Base-by-base conservation (phyloP, 1,140 invertebrate species). In the Portunus trituberculatus region DNA sequence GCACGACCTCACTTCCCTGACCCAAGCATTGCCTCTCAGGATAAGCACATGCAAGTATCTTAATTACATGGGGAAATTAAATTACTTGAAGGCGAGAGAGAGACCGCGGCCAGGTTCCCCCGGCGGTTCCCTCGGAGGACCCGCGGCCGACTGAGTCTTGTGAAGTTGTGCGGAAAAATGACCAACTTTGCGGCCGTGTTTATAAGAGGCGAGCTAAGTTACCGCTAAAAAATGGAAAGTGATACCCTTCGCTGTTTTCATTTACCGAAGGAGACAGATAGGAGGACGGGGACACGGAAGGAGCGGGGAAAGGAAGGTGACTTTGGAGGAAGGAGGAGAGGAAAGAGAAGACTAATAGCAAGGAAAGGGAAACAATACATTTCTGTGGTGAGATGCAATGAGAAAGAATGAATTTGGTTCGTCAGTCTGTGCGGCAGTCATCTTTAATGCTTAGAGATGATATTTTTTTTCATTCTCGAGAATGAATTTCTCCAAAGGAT, bases 171-270 rank as follows among this genome's bases (percentile, higher is more conserved):
- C n/a, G 67, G 16, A 76, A 76, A 76, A 76, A 76, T 76, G 67
- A 76, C 67, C 20, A 76, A 76, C 67, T 76, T 76, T 76, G 89
- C 4, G 45, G n/a, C 28, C 28, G 89, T 39, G 52, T 46, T 91
- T 48, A 91, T 29, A 52, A 91, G 89, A 91, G 89, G 89, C 39
- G n/a, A 76, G 67, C 67, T 76, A n/a, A 76, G 67, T 76, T 76
- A 76, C 67, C 67, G 67, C n/a, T 46, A 91, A 91, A 46, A 29
- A 52, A 48, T 88, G 86, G 86, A 25, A 88, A 88, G 86, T 46
- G 32, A 88, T 88, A 45, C 45, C 86, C 45, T 10, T 28, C 20
- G 14, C 29, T 88, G 86, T 88, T 31, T 88, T 32, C 86, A 88
- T 88, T 88, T 16, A 88, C 31, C 86, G 86, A 20, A 39, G n/a